Conservation (phyloP, 1,140 invertebrate species). For the Bradysia coprophila region DNA sequence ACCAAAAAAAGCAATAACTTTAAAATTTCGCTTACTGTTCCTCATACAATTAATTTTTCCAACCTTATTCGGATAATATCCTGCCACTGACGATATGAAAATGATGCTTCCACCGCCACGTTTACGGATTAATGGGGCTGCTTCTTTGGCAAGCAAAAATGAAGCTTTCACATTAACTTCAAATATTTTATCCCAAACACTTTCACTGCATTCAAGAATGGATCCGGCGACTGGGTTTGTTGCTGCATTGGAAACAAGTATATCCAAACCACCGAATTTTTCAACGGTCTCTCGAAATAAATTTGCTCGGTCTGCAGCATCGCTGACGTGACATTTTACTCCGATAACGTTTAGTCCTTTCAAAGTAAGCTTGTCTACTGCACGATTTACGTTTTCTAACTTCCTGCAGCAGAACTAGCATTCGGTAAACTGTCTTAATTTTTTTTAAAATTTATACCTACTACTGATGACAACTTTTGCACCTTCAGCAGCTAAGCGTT, state of each 20-base stretch:
- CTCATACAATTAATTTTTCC: conserved; percentile 1
- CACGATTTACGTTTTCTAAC: conserved; percentile 67
- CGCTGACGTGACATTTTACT: conserved; percentile 70
- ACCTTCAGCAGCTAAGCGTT: conserved; percentile 70
- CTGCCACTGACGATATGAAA: conserved; percentile 79
- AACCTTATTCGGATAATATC: conserved; percentile 65
- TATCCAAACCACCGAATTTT: conserved; percentile 82
- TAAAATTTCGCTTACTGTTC: too few relatives aligned
- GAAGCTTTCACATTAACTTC: conserved; percentile 86
- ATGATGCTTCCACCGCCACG: conserved; percentile 59
- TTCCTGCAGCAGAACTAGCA: too few relatives aligned
- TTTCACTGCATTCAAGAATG: conserved; percentile 62
- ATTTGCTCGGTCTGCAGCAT: conserved; percentile 53
- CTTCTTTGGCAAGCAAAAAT: conserved; percentile 75
- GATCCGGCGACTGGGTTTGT: conserved; percentile 68
- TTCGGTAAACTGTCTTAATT: too few relatives aligned
- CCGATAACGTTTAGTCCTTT: conserved; percentile 47
- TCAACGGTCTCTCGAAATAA: conserved; percentile 59
- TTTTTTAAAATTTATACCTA: too few relatives aligned
- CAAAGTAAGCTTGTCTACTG: conserved; percentile 47
- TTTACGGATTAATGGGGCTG: conserved; percentile 61
- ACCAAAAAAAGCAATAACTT: background rate
- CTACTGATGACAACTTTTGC: conserved; percentile 89
- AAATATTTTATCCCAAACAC: conserved; percentile 89
- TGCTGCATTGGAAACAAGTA: conserved; percentile 89